phyloP scores from a whole-genome alignment of 2,888 invertebrate genomes.

The Eurytoma californica region DNA sequence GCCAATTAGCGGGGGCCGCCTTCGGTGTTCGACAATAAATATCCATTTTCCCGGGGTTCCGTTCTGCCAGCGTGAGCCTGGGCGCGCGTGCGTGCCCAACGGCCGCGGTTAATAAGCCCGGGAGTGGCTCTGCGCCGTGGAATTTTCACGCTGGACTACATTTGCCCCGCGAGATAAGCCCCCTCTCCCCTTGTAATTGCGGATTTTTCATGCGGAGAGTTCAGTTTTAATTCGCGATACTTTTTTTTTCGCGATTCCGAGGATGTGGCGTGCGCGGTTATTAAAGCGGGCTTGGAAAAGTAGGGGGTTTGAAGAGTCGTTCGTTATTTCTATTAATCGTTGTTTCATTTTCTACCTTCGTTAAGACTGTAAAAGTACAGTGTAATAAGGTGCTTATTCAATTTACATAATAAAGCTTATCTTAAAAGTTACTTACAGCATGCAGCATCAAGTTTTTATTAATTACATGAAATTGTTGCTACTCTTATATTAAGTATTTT shows the following conservation, averaged over 20 bases:
- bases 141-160: constrained; percentile 34
- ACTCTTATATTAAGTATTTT: too few relatives aligned
- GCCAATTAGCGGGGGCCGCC: constrained; percentile 22
- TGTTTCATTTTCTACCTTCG: too few relatives aligned
- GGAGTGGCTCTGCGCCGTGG: constrained; percentile 33
- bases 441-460: too few relatives aligned
- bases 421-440: too few relatives aligned
- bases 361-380: too few relatives aligned
- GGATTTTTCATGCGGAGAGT: not conserved
- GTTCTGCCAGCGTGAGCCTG: constrained; percentile 16
- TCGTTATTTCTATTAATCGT: too few relatives aligned
- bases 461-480: too few relatives aligned
- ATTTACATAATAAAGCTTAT: too few relatives aligned
- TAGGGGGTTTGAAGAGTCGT: too few relatives aligned
- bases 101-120: constrained; percentile 27
- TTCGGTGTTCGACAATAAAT: constrained; percentile 23
- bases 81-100: not conserved
- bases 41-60: constrained; percentile 9
- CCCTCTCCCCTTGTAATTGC: not conserved
- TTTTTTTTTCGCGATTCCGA: not conserved
- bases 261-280: not conserved
- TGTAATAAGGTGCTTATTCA: too few relatives aligned
- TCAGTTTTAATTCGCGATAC: not conserved
- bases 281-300: too few relatives aligned
- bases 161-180: not conserved